Conservation (phyloP, 2,888 invertebrate genomes). For the Halocaridina rubra region DNA sequence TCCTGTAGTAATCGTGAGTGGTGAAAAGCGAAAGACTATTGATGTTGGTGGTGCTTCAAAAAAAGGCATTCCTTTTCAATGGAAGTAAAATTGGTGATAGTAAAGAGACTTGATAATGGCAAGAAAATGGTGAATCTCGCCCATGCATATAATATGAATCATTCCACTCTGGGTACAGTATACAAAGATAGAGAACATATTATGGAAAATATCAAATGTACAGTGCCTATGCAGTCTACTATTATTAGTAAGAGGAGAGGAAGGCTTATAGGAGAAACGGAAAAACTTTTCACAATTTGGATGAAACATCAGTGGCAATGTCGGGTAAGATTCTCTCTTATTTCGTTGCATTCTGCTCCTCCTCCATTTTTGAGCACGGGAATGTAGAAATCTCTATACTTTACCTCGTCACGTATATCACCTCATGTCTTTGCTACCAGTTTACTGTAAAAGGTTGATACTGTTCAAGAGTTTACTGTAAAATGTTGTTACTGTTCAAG, state of each 20-base stretch:
- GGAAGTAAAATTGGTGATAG: not conserved
- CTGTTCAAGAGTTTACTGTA: too few relatives aligned
- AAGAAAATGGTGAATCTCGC: not conserved
- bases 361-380: too few relatives aligned
- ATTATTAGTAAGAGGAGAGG: too few relatives aligned
- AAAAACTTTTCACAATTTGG: not conserved
- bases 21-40: not conserved
- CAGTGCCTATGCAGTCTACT: slow-evolving; percentile 3
- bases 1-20: too few relatives aligned
- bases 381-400: too few relatives aligned
- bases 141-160: slow-evolving; percentile 11
- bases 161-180: not conserved
- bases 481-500: too few relatives aligned
- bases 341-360: too few relatives aligned
- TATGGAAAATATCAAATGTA: slow-evolving; percentile 8
- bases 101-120: not conserved
- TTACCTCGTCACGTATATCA: too few relatives aligned
- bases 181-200: not conserved
- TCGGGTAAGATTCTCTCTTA: too few relatives aligned
- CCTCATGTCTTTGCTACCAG: too few relatives aligned
- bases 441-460: too few relatives aligned
- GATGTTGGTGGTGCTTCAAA: not conserved
- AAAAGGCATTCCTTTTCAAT: not conserved
- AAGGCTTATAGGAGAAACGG: not conserved
- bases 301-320: too few relatives aligned